These are phyloP conservation scores for Nothocercus nigrocapillus DNA, from an alignment of 2,113 vertebrate species.

Conservation along the genomic window DNA sequence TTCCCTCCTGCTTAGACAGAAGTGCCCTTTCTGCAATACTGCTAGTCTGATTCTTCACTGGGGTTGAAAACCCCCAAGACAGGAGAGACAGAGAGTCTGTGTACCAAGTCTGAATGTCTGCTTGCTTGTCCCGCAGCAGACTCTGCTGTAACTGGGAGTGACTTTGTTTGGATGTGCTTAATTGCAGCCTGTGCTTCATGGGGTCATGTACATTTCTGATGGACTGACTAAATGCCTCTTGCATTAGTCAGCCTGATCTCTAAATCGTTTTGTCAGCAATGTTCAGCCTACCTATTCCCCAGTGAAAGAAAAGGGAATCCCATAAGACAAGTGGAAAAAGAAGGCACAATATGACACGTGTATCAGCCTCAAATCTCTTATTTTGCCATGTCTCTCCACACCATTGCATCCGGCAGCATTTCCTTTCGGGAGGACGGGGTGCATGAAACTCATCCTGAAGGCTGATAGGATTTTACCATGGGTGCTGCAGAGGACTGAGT, in stretches of 20 bases:
- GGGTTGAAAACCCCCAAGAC: background rate
- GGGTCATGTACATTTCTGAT: background rate
- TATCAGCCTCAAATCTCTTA: background rate
- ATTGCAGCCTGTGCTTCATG: background rate
- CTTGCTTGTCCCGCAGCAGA: background rate
- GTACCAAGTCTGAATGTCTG: background rate
- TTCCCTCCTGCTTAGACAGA: background rate
- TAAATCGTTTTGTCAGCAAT: background rate
- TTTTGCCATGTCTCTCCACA: background rate
- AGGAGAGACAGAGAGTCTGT: background rate
- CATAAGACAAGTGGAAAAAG: background rate
- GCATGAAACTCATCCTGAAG: background rate
- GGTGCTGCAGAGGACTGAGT: too few species aligned
- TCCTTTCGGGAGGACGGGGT: background rate
- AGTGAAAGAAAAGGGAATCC: conserved; percentile 25
- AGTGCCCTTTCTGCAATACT: background rate
- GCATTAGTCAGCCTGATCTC: background rate
- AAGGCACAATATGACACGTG: background rate
- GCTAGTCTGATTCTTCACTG: background rate
- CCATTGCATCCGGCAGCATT: rapidly evolving
- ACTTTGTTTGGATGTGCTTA: conserved; percentile 3
- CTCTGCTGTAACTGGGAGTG: background rate
- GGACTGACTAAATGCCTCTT: conserved; percentile 21
- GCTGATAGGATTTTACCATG: background rate
- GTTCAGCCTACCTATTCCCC: background rate